Evolutionary conservation across 1,140 invertebrate species (phyloP).

Genomic region (Caenorhabditis remanei): DNA sequence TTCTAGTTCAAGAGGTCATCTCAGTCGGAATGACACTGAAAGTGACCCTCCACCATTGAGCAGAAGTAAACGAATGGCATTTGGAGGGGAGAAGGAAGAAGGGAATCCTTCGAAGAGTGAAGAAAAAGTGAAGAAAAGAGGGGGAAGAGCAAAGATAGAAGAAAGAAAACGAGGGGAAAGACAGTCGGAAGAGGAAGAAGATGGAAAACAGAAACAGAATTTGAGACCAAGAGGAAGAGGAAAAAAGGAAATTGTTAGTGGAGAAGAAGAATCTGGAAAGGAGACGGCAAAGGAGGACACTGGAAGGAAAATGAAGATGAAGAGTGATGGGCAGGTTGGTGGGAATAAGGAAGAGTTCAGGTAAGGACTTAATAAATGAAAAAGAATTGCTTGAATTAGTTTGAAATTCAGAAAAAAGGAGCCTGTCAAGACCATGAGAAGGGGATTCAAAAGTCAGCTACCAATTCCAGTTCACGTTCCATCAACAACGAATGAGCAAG

Average conservation of each 20-base stretch:
- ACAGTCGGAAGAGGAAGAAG: not conserved
- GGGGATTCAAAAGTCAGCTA: not conserved
- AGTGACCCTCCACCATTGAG: not conserved
- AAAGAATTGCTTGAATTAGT: not conserved
- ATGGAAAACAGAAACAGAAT: not conserved
- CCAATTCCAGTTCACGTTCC: not conserved
- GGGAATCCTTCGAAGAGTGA: not conserved
- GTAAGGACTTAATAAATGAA: not conserved
- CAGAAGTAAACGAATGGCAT: slow-evolving; percentile 11
- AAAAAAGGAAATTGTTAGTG: not conserved
- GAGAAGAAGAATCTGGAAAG: slow-evolving; percentile 5
- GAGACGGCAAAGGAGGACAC: not conserved
- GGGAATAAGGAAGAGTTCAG: not conserved
- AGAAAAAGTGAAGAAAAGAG: not conserved
- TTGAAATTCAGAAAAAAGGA: slow-evolving; percentile 1
- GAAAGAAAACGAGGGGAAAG: not conserved
- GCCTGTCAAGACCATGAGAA: not conserved
- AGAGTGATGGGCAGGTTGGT: not conserved
- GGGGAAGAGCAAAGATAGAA: not conserved
- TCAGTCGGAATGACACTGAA: not conserved
- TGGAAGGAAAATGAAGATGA: not conserved
- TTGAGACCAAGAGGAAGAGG: not conserved
- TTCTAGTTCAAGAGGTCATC: not conserved
- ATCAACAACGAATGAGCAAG: not conserved
- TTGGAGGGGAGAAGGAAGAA: not conserved